Evolutionary conservation across 2,888 invertebrate genomes (phyloP), one percentile per base, ranked within the genome.

Genomic region (Muschampia plurimacula): DNA sequence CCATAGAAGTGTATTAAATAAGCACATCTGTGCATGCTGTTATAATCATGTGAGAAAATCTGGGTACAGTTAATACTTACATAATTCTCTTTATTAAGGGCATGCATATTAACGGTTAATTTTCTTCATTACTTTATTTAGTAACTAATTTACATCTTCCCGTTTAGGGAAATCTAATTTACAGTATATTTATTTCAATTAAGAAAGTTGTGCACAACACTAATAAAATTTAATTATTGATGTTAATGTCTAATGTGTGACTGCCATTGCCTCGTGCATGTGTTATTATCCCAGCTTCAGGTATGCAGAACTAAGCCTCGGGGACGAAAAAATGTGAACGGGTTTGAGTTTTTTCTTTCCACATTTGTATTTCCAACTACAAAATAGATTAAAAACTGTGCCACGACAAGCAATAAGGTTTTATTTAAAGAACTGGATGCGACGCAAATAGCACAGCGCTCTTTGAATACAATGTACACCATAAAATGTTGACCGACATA

Each of bases 11-110:
- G 64, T 75, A 82, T 81, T 82, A 80, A 84, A 82, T 78, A 78
- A 81, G 82, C 74, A 81, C 77, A 72, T 75, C 74, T 75, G 75
- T 60, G 78, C 76, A 77, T 77, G 79, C 80, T 80, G 79, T 84
- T 81, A 80, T 80, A 81, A 82, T 73, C 75, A 78, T 81, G 83
- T 85, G 87, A 83, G 86, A 90, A 88, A 52, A 72, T 79, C 76
- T 77, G 80, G 77, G 79, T 82, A 83, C 81, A 82, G 80, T 76
- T 89, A 87, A 81, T 80, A 80, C 84, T 78, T 75, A 79, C 76
- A 80, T 82, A 79, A 77, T 76, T 80, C 77, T 75, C 76, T 73
- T 78, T 74, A 82, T 76, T 78, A 71, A 66, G 71, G 71, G 66
- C 71, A 68, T 67, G 44, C 67, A 57, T 15, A 52, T 67, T 41